Evolutionary conservation across 2,888 invertebrate species (phyloP), one percentile per base, ranked within the genome.

Genomic region (Tiliacea aurago): DNA sequence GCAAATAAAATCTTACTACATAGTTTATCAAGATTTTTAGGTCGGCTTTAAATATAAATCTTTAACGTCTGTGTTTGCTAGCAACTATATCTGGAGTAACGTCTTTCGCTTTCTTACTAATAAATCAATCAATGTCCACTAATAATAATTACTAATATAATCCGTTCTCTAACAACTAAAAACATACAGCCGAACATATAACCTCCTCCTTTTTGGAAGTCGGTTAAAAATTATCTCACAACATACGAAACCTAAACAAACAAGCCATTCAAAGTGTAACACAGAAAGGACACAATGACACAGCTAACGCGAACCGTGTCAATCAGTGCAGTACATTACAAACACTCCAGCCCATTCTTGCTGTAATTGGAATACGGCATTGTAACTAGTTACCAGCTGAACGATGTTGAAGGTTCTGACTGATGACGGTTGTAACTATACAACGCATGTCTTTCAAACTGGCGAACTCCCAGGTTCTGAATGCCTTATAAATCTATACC

Each of bases 311-410:
- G 70, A 81, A 77, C 70, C 18, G 81, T 76, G 81, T 74, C 84
- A 84, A 70, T 81, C 84, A 70, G 63, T 73, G 70, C 63, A 63
- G 47, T 69, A 63, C 71, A 74, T 70, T 45, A 61, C 70, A 70
- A 62, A 73, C 66, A 72, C 62, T 83, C 53, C 37, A 71, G 45
- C n/a, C 43, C 13, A 41, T 51, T 62, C 56, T 61, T 47, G 37
- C 56, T 59, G 69, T 72, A 83, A 73, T 72, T 82, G 79, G 73
- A 72, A 83, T 74, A 85, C 73, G 68, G 70, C 55, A 65, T 58
- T 73, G 69, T 83, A 41, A 61, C 62, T 76, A 66, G 77, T 77
- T 63, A 58, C 79, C 51, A 71, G 28, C 78, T 68, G 49, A 71
- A 62, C 49, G 49, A 51, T 18, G 62, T 72, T 72, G 72, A 62